These are phyloP conservation scores for Oreochromis aureus DNA, from an alignment of 2,113 vertebrate species.

Conservation along the genomic window DNA sequence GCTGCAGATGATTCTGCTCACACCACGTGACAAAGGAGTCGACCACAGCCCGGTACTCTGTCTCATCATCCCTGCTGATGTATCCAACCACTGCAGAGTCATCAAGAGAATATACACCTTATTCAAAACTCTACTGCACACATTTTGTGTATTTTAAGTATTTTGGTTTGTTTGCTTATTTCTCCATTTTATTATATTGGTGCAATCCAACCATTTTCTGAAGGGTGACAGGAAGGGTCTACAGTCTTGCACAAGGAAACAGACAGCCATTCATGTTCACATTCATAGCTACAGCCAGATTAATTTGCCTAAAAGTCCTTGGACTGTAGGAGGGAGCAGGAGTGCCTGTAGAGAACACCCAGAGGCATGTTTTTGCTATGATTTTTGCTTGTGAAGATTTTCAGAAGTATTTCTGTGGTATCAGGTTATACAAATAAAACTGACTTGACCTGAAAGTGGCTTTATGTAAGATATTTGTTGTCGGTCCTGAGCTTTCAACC, in stretches of 20 bases:
- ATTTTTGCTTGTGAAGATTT: neutral
- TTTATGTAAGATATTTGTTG: neutral
- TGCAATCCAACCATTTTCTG: neutral
- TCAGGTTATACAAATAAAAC: neutral
- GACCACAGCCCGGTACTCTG: neutral
- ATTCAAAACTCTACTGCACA: neutral
- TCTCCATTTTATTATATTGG: neutral
- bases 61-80: neutral
- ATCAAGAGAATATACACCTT: neutral
- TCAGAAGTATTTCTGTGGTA: neutral
- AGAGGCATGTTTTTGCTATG: neutral
- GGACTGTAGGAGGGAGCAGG: neutral
- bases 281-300: neutral
- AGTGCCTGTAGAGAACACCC: neutral
- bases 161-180: neutral
- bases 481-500: neutral
- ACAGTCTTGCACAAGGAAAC: neutral
- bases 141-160: neutral
- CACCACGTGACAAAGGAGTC: neutral
- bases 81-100: neutral
- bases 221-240: neutral
- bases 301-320: neutral
- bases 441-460: neutral
- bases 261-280: neutral
- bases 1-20: no score